These are phyloP conservation scores for Mus caroli DNA, from an alignment of 2,797 vertebrate species.

Conservation along the genomic window DNA sequence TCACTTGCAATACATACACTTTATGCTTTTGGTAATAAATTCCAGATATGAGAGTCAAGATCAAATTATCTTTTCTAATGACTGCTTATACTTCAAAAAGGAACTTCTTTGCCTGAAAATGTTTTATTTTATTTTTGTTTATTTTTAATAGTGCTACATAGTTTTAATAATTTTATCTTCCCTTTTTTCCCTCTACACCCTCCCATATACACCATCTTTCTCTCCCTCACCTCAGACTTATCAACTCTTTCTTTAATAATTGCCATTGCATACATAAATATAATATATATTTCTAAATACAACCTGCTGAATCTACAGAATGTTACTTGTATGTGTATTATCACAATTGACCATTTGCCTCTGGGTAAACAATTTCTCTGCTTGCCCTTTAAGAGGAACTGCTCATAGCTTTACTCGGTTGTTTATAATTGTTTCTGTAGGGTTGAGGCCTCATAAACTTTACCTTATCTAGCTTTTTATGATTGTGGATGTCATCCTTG, in stretches of 20 bases:
- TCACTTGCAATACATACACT: background rate
- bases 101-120: background rate
- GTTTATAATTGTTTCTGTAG: background rate
- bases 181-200: background rate
- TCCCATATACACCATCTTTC: background rate
- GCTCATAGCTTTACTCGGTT: background rate
- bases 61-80: background rate
- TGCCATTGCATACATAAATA: background rate
- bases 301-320: background rate
- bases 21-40: conserved; percentile 5
- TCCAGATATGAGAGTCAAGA: background rate
- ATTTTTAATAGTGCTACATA: background rate
- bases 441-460: background rate
- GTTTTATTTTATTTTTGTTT: background rate
- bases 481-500: background rate
- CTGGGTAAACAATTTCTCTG: too few relatives aligned
- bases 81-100: background rate
- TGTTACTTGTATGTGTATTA: background rate
- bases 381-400: background rate
- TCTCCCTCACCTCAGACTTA: background rate
- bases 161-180: too few relatives aligned
- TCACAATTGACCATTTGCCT: background rate
- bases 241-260: background rate
- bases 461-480: background rate
- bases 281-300: background rate